These are phyloP conservation scores for Oconnorella tubifera DNA, from an alignment of 2,888 invertebrate species.

Conservation along the genomic window DNA sequence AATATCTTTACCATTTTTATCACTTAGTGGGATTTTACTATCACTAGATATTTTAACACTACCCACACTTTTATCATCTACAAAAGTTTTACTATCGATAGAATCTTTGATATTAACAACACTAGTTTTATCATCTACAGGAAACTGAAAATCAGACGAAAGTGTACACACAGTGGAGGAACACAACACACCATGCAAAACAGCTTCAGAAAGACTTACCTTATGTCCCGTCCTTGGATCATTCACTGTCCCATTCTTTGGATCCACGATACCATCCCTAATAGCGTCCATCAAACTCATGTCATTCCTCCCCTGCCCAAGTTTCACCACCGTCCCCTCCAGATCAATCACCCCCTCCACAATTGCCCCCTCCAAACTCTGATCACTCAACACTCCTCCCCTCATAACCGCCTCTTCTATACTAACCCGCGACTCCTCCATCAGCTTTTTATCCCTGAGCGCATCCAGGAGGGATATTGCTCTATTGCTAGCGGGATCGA, in stretches of 20 bases:
- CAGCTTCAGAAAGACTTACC: slow-evolving; percentile 14
- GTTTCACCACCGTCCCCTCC: not conserved
- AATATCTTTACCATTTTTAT: too few species aligned
- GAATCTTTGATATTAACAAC: too few species aligned
- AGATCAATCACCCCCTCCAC: slow-evolving; percentile 11
- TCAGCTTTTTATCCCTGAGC: not conserved
- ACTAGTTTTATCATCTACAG: too few species aligned
- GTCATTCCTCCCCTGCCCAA: not conserved
- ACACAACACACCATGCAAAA: slow-evolving; percentile 64
- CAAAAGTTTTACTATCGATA: too few species aligned
- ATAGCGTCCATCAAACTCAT: not conserved
- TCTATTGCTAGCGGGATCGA: slow-evolving; percentile 11
- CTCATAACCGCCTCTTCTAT: slow-evolving; percentile 1
- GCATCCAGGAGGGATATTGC: slow-evolving; percentile 12
- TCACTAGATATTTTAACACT: too few species aligned
- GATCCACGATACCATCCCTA: not conserved
- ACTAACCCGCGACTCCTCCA: not conserved
- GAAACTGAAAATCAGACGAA: too few species aligned
- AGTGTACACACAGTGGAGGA: too few species aligned
- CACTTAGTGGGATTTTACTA: too few species aligned
- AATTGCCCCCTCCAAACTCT: slow-evolving; percentile 9
- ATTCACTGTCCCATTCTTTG: not conserved
- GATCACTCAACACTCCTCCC: slow-evolving; percentile 60
- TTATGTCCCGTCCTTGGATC: not conserved
- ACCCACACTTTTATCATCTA: too few species aligned